Conservation (phyloP, 1,140 invertebrate genomes). For the Sycophila sp. region DNA sequence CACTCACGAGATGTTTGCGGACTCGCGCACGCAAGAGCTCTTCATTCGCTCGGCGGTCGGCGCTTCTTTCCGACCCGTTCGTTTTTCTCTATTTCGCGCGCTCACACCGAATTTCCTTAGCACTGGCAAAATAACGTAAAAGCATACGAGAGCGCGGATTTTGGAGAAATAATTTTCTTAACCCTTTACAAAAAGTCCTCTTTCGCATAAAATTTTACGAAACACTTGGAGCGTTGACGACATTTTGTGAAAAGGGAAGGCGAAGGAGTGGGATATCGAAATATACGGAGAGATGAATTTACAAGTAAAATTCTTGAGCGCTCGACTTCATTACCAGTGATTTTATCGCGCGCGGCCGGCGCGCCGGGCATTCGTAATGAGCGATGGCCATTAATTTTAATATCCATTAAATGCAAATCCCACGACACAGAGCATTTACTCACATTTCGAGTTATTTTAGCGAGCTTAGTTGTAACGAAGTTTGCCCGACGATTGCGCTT, state of each 20-base stretch:
- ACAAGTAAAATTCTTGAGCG: slow-evolving; percentile 63
- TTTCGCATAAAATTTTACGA: too few species aligned
- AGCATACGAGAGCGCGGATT: background rate
- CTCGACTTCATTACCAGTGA: slow-evolving; percentile 63
- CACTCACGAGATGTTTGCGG: slow-evolving; percentile 18
- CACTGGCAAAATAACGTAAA: too few species aligned
- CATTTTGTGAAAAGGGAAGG: background rate
- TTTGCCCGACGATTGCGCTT: slow-evolving; percentile 27
- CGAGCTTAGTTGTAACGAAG: slow-evolving; percentile 46
- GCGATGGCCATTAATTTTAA: slow-evolving; percentile 67
- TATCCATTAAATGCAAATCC: slow-evolving; percentile 67
- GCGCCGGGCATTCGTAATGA: slow-evolving; percentile 63
- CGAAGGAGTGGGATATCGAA: slow-evolving; percentile 52
- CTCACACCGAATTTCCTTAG: too few species aligned
- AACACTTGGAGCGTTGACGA: background rate
- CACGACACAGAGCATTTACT: slow-evolving; percentile 61
- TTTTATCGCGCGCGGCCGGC: slow-evolving; percentile 56
- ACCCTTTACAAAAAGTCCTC: too few species aligned
- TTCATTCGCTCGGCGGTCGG: background rate
- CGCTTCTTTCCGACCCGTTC: background rate
- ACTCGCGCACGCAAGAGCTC: background rate
- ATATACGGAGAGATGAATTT: slow-evolving; percentile 64
- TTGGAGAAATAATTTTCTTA: too few species aligned
- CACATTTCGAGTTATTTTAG: slow-evolving; percentile 62
- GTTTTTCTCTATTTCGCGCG: background rate